These are phyloP conservation scores for Lepidotrigona ventralis DNA, from an alignment of 1,140 invertebrate genomes.

Conservation along the genomic window DNA sequence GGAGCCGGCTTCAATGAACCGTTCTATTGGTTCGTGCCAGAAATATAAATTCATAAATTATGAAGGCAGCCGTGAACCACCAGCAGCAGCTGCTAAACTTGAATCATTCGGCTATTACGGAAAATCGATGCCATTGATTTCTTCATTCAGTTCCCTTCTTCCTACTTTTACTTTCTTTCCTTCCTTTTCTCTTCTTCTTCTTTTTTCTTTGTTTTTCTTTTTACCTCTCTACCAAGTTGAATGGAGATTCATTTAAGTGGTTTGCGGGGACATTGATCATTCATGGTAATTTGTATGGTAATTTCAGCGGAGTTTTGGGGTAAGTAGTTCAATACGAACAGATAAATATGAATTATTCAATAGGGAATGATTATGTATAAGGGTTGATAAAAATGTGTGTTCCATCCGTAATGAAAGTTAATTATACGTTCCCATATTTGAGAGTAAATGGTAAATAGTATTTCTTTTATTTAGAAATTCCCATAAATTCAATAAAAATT, in stretches of 20 bases:
- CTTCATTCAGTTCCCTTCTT: neutral
- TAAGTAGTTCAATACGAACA: neutral
- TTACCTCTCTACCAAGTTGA: neutral
- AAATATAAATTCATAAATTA: constrained; percentile 52
- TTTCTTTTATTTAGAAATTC: too few relatives aligned
- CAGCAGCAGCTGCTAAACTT: constrained; percentile 12
- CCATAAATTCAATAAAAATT: too few relatives aligned
- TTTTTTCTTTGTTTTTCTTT: neutral
- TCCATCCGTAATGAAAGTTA: too few relatives aligned
- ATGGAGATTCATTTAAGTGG: neutral
- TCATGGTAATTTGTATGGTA: neutral
- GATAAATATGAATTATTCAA: neutral
- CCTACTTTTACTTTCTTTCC: neutral
- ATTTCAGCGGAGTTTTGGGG: neutral
- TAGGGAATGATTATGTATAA: too few relatives aligned
- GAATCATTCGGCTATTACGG: constrained; percentile 2
- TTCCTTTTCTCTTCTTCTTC: neutral
- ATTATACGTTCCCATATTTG: too few relatives aligned
- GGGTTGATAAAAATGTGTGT: neutral
- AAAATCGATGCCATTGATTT: constrained; percentile 23
- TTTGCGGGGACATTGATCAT: neutral
- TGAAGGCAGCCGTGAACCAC: neutral
- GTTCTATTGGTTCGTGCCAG: constrained; percentile 27
- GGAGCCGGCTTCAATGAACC: constrained; percentile 51
- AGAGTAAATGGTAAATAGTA: too few relatives aligned